Base-by-base conservation (phyloP, 2,113 vertebrate species). In the Ptyas mucosa region DNA sequence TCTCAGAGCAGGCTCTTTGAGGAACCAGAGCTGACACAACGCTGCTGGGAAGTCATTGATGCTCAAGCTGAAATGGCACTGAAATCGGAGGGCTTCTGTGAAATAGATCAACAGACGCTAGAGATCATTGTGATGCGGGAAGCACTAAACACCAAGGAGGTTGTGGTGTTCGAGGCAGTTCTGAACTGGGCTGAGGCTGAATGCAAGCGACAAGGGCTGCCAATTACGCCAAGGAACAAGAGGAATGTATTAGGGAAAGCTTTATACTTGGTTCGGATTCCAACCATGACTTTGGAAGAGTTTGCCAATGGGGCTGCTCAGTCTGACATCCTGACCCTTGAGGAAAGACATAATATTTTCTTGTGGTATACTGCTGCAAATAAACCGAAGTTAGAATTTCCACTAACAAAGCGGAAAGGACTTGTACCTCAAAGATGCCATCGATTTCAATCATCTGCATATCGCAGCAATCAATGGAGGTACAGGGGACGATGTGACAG, bases 31-130 rank as follows among this genome's bases (percentile, higher is more conserved):
- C 97, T 99, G 96, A 99, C 98, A 0, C 98, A 98, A 97, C 98
- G 99, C 93, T 99, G 99, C 97, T 99, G 99, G 99, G 98, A 99
- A 97, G 99, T 99, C 92, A 99, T 99, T 12, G 99, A 99, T 11
- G 99, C 99, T 0, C 99, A 99, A 96, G 99, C 99, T 0, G 99
- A 99, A 97, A 98, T 99, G 92, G 98, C 99, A 2, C 98, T 99
- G 81, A 49, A 98, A 93, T 99, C 99, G 0, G 99, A 99, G 90
- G 99, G 99, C 94, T 99, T 99, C 97, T 98, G 99, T 10, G 98
- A 99, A 95, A 98, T 99, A 24, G 99, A 99, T 95, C 97, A 97
- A 96, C 98, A 98, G 94, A 99, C 99, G 0, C 97, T 99, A 96
- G 98, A 99, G 96, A 98, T 99, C 96, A 99, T 99, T 88, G 97